phyloP scores from a whole-genome alignment of 2,113 vertebrate species.

The Neogale vison region DNA sequence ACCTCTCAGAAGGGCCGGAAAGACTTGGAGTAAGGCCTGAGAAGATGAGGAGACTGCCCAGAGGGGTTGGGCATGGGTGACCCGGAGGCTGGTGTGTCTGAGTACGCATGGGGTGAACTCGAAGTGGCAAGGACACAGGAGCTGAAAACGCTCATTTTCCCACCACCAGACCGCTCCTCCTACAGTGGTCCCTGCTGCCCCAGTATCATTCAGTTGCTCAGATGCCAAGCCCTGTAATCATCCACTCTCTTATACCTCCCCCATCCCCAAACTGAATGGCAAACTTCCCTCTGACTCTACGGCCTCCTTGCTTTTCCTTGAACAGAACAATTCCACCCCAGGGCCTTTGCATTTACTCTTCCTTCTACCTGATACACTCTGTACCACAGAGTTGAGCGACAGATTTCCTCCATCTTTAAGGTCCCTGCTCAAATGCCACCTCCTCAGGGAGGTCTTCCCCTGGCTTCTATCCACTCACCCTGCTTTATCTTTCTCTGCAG shows the following conservation, averaged over 20 bases:
- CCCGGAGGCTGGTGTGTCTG: not conserved
- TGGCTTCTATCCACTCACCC: not conserved
- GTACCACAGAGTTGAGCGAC: fast-evolving
- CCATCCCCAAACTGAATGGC: not conserved
- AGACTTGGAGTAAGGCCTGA: not conserved
- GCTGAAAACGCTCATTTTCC: not conserved
- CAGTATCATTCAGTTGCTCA: not conserved
- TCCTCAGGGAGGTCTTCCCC: not conserved
- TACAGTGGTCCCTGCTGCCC: not conserved
- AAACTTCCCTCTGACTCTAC: not conserved
- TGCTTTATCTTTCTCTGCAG: not conserved
- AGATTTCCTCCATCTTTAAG: not conserved
- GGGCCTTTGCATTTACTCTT: not conserved
- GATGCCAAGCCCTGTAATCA: not conserved
- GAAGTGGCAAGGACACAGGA: not conserved
- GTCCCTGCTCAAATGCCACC: not conserved
- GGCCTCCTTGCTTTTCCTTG: not conserved
- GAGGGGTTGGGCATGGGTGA: not conserved
- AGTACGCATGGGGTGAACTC: not conserved
- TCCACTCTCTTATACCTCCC: not conserved
- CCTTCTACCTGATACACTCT: not conserved
- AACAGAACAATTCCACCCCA: not conserved
- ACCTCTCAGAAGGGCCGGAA: not conserved
- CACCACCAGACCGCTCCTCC: not conserved
- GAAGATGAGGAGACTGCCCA: not conserved